These are phyloP conservation scores for Acipenser oxyrinchus DNA, from an alignment of 2,797 vertebrate genomes.

Conservation along the genomic window DNA sequence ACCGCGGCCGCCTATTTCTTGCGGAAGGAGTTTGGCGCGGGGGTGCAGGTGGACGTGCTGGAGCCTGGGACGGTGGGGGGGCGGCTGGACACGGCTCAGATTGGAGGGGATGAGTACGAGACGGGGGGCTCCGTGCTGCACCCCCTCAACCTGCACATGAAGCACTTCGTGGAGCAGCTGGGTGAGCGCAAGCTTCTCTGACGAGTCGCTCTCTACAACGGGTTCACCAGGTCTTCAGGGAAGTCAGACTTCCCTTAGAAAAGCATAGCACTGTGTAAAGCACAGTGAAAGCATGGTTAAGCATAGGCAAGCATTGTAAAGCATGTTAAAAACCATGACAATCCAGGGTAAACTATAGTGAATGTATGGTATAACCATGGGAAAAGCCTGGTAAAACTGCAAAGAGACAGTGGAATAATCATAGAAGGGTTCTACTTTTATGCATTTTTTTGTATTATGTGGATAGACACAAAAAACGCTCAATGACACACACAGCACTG, in stretches of 20 bases:
- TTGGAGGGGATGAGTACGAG: conserved; percentile 71
- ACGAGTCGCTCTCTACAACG: conserved; percentile 8
- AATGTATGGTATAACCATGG: too few species aligned
- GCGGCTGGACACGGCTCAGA: conserved; percentile 62
- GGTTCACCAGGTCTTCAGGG: neutral
- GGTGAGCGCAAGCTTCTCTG: conserved; percentile 48
- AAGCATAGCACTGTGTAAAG: too few species aligned
- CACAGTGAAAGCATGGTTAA: too few species aligned
- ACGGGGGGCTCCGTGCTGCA: conserved; percentile 74
- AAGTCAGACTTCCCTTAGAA: neutral
- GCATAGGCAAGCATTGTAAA: too few species aligned
- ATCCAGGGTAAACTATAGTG: too few species aligned
- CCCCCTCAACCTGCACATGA: conserved; percentile 93
- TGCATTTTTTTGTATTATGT: too few species aligned
- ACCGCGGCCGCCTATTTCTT: conserved; percentile 73
- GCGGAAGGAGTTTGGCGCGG: conserved; percentile 76
- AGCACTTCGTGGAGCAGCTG: conserved; percentile 78
- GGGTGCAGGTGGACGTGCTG: conserved; percentile 74
- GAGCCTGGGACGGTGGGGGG: conserved; percentile 72
- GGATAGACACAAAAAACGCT: too few species aligned
- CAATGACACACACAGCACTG: too few species aligned
- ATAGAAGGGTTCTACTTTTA: too few species aligned
- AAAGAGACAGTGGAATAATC: too few species aligned
- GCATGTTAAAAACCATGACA: too few species aligned
- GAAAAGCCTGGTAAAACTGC: too few species aligned